These are phyloP conservation scores for Muscicapa striata DNA, from an alignment of 2,797 vertebrate genomes.

Conservation along the genomic window DNA sequence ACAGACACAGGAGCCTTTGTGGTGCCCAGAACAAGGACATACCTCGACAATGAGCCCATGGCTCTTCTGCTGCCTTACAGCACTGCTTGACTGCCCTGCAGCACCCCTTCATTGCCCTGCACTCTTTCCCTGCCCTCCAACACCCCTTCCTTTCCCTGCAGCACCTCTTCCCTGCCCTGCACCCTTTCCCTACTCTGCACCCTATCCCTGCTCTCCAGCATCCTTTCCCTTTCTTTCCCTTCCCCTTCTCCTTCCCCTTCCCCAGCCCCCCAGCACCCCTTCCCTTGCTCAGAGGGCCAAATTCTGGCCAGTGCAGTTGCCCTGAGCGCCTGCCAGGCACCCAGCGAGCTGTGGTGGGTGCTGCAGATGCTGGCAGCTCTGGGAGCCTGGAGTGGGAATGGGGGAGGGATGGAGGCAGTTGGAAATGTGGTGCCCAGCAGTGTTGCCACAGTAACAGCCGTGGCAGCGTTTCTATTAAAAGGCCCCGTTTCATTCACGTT, in stretches of 20 bases:
- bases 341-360: fast-evolving
- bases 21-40: neutral
- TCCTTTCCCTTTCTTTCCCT: too few relatives aligned
- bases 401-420: neutral
- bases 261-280: neutral
- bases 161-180: neutral
- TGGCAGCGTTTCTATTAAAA: conserved; percentile 58
- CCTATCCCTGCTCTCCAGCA: too few relatives aligned
- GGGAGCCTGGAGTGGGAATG: neutral
- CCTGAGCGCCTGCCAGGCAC: neutral
- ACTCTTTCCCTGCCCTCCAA: neutral
- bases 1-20: neutral
- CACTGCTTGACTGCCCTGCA: neutral
- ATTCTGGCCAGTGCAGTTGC: neutral
- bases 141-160: neutral
- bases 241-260: neutral
- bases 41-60: fast-evolving
- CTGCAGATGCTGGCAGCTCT: conserved; percentile 1
- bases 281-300: neutral
- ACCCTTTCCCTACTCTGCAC: neutral
- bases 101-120: neutral
- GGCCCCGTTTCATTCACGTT: conserved; percentile 2
- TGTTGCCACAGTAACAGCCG: conserved; percentile 68
- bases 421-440: conserved; percentile 36
- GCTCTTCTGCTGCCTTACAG: neutral